Evolutionary conservation across 2,888 invertebrate species (phyloP).

Genomic region (Netelia melanura): DNA sequence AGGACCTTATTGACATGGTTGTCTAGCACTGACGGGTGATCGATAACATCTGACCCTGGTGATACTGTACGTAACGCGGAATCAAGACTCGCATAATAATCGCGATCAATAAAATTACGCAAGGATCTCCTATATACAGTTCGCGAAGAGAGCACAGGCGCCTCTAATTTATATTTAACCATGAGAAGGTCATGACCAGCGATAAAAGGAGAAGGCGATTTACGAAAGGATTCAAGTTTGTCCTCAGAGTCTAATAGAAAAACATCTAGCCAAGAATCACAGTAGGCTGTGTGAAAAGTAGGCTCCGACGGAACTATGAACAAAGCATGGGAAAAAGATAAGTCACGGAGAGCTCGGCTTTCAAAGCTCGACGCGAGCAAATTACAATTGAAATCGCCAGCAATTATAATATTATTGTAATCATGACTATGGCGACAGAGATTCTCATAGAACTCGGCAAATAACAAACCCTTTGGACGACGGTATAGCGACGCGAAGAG

Average conservation of each 20-base stretch:
- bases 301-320: neutral
- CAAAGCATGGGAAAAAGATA: neutral
- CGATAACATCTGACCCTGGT: no score
- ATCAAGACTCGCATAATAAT: no score
- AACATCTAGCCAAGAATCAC: conserved; percentile 12
- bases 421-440: neutral
- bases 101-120: no score
- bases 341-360: neutral
- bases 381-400: conserved; percentile 41
- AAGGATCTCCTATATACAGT: no score
- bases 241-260: conserved; percentile 13
- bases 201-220: conserved; percentile 20
- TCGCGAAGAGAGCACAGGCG: no score
- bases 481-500: conserved; percentile 31
- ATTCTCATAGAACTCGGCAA: neutral
- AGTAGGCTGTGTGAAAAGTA: neutral
- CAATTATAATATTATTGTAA: conserved; percentile 24
- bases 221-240: neutral
- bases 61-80: no score
- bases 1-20: no score
- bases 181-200: conserved; percentile 31
- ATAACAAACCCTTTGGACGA: conserved; percentile 9
- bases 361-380: neutral
- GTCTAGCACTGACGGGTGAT: no score
- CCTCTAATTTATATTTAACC: no score